phyloP scores from a whole-genome alignment of 2,797 vertebrate species.

The Anolis apletophallus region DNA sequence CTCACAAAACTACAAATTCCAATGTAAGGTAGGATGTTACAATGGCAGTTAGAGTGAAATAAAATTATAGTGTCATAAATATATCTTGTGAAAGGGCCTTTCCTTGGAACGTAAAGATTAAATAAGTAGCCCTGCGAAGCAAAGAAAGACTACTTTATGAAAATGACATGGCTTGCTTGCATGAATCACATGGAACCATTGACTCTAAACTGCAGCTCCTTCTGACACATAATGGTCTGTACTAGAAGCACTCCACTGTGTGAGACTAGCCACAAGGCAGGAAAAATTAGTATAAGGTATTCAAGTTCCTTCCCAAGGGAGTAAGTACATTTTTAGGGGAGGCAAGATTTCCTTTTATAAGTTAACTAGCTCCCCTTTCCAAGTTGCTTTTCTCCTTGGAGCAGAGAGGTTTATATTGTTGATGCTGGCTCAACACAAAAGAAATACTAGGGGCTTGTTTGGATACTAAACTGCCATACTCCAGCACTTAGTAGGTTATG shows the following conservation, averaged over 20 bases:
- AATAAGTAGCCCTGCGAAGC: neutral
- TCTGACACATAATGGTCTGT: neutral
- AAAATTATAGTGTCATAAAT: too few species aligned
- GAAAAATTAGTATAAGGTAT: neutral
- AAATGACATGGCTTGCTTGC: neutral
- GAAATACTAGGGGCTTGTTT: neutral
- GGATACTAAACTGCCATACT: neutral
- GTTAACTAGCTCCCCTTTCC: neutral
- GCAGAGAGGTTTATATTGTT: neutral
- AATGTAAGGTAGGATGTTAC: too few species aligned
- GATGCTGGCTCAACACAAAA: neutral
- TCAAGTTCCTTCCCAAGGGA: neutral
- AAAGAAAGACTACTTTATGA: neutral
- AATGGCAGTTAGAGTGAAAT: too few species aligned
- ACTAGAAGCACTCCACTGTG: neutral
- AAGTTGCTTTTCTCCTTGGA: neutral
- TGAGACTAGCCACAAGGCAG: neutral
- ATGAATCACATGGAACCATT: neutral
- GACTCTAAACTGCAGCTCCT: neutral
- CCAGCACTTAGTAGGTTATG: neutral
- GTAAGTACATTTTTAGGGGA: neutral
- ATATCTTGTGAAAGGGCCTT: too few species aligned
- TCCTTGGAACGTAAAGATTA: neutral
- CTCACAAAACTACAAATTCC: too few species aligned
- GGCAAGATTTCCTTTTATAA: neutral